Percentiles rank a stretch among this genome's conserved stretches.
These are phyloP conservation scores for Oreohelix idahoensis DNA, from an alignment of 1,140 invertebrate species.

Conservation along the genomic window DNA sequence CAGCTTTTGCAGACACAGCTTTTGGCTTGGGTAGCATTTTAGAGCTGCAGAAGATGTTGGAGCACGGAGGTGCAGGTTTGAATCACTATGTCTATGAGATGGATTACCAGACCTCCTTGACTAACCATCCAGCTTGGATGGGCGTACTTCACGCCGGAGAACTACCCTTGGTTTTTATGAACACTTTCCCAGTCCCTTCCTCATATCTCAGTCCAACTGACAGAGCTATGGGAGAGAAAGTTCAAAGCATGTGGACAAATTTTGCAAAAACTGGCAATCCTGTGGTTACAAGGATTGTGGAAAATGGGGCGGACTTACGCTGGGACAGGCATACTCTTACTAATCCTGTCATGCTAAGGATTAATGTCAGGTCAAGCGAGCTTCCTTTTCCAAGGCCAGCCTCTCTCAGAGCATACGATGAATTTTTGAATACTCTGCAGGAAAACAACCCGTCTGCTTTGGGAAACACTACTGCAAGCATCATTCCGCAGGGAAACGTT, in stretches of 20 bases:
- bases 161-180: not conserved
- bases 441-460: not conserved
- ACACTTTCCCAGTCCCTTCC: not conserved
- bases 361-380: not conserved
- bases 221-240: not conserved
- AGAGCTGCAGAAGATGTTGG: not conserved
- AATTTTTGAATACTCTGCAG: not conserved
- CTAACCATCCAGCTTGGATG: not conserved
- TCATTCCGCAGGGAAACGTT: not conserved
- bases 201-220: not conserved
- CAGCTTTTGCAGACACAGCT: not conserved
- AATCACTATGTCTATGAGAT: constrained; percentile 5
- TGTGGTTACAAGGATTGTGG: not conserved
- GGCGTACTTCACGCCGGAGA: not conserved
- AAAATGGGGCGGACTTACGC: not conserved
- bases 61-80: not conserved
- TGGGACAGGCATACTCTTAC: not conserved
- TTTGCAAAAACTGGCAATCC: constrained; percentile 24
- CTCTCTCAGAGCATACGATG: not conserved
- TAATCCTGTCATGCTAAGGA: not conserved
- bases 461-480: not conserved
- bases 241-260: constrained; percentile 27
- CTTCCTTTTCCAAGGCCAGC: constrained; percentile 5
- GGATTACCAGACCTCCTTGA: not conserved
- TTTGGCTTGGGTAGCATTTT: constrained; percentile 1